These are phyloP conservation scores for Campaea margaritaria DNA, from an alignment of 2,888 invertebrate genomes.

Conservation along the genomic window DNA sequence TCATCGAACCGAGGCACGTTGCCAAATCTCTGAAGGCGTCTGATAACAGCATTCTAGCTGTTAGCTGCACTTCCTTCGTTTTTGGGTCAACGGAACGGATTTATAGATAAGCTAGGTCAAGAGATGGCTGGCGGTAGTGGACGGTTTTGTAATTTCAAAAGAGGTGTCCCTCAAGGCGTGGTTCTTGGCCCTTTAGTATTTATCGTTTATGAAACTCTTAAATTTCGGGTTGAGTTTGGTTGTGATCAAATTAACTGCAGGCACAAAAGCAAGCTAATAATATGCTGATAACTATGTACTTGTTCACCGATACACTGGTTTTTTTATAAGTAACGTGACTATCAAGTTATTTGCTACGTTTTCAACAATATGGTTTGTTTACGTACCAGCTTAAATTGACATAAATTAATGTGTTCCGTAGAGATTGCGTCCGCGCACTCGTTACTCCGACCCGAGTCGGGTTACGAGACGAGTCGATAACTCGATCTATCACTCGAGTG, in stretches of 20 bases:
- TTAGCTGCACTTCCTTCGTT: constrained; percentile 41
- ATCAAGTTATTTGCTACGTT: too few species aligned
- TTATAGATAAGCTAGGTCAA: constrained; percentile 43
- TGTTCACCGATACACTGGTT: too few species aligned
- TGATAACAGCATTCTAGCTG: constrained; percentile 43
- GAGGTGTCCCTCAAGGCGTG: constrained; percentile 1
- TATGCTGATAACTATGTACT: too few species aligned
- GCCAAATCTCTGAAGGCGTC: constrained; percentile 56
- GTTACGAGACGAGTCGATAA: constrained; percentile 38
- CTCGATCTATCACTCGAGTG: constrained; percentile 44
- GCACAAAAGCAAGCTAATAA: too few species aligned
- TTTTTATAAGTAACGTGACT: too few species aligned
- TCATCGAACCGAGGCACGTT: constrained; percentile 43
- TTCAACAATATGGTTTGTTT: neutral
- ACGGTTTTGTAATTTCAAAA: neutral
- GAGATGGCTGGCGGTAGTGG: constrained; percentile 13
- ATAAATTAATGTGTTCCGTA: constrained; percentile 5
- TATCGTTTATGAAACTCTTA: too few species aligned
- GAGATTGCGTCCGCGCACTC: constrained; percentile 9
- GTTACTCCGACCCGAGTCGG: constrained; percentile 7
- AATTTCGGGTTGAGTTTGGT: too few species aligned
- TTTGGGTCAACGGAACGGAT: constrained; percentile 51
- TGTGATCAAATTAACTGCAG: too few species aligned
- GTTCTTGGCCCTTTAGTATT: neutral
- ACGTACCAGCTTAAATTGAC: neutral